Conservation (phyloP, 2,797 vertebrate species). For the Amniataba percoides region DNA sequence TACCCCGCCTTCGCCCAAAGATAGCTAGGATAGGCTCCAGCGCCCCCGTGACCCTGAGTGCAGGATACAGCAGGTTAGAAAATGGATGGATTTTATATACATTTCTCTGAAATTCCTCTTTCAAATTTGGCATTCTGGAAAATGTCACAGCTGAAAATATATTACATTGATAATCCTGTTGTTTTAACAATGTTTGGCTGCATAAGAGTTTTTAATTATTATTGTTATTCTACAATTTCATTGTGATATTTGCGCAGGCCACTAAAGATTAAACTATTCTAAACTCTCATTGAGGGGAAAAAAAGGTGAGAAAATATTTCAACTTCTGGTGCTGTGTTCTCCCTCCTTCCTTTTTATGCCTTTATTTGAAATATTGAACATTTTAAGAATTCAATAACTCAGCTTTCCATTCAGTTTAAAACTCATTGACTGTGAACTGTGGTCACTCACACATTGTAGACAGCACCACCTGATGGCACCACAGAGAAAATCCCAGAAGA, state of each 20-base stretch:
- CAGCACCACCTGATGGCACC: slow-evolving; percentile 2
- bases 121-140: background rate
- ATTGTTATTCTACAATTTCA: background rate
- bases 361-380: background rate
- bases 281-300: too few species aligned
- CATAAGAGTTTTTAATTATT: background rate
- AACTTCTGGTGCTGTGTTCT: background rate
- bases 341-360: background rate
- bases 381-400: background rate
- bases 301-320: background rate
- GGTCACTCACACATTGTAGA: background rate
- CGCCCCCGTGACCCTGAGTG: too few species aligned
- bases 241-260: background rate
- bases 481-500: background rate
- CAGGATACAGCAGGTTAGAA: too few species aligned
- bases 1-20: too few species aligned
- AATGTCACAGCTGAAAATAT: background rate
- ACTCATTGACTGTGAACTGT: background rate
- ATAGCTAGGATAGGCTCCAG: too few species aligned
- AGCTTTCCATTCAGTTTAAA: background rate
- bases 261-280: background rate
- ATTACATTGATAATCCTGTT: background rate
- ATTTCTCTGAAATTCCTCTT: background rate
- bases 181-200: background rate
- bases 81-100: background rate